Conservation (phyloP, 2,888 invertebrate species). For the Aphidoletes aphidimyza region DNA sequence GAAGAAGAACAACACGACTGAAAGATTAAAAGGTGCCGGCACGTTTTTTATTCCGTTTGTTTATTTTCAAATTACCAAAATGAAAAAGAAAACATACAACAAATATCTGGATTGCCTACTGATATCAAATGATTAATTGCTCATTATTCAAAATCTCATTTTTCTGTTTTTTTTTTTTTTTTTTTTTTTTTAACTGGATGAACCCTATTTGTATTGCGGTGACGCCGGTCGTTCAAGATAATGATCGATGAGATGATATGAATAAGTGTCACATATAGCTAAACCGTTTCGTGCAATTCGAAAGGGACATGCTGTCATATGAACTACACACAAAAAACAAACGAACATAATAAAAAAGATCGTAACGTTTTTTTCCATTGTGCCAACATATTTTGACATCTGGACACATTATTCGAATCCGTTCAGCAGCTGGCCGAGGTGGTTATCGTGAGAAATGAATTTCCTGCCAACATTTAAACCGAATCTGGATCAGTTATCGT, state of each 20-base stretch:
- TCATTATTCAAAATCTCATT: conserved; percentile 12
- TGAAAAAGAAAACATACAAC: too few relatives aligned
- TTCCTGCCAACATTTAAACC: neutral
- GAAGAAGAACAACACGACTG: too few relatives aligned
- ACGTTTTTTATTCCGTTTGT: too few relatives aligned
- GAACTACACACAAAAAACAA: neutral
- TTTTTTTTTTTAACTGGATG: too few relatives aligned
- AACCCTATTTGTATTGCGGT: neutral
- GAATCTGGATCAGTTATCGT: conserved; percentile 6
- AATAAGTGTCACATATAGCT: neutral
- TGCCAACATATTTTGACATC: conserved; percentile 11
- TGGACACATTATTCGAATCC: conserved; percentile 9
- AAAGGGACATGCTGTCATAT: neutral
- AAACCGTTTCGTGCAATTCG: neutral
- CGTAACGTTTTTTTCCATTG: neutral
- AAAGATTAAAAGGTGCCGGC: too few relatives aligned
- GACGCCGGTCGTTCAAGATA: neutral
- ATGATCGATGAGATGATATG: neutral
- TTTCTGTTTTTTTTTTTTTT: neutral
- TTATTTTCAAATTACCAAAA: too few relatives aligned
- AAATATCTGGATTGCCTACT: neutral
- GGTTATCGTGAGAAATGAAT: conserved; percentile 45
- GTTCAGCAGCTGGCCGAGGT: conserved; percentile 1
- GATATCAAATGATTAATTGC: conserved; percentile 15
- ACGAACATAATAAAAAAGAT: neutral